These are phyloP conservation scores for Artibeus jamaicensis DNA, from an alignment of 2,797 vertebrate species.

Conservation along the genomic window DNA sequence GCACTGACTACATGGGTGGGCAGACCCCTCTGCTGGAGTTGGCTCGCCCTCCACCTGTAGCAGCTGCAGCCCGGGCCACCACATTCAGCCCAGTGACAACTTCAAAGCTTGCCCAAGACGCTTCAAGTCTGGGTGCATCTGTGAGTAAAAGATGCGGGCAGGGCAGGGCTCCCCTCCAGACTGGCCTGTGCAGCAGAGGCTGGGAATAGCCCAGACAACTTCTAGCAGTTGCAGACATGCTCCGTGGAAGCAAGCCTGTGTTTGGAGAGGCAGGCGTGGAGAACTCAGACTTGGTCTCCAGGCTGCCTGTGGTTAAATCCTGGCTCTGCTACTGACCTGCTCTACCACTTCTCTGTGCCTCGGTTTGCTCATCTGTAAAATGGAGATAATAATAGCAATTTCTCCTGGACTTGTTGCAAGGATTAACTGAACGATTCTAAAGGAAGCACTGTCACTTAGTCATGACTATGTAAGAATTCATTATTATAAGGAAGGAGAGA, in stretches of 20 bases:
- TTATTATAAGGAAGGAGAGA: neutral
- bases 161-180: neutral
- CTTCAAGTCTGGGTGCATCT: neutral
- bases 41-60: neutral
- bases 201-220: neutral
- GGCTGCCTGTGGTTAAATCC: neutral
- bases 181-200: neutral
- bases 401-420: neutral
- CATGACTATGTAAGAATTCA: neutral
- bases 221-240: neutral
- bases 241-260: neutral
- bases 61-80: neutral
- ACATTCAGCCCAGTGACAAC: neutral
- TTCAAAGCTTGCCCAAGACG: neutral
- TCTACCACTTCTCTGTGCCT: neutral
- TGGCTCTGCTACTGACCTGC: neutral
- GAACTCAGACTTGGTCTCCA: neutral
- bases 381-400: neutral
- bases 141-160: neutral
- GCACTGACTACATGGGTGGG: neutral
- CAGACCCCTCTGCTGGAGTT: neutral
- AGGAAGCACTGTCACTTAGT: neutral
- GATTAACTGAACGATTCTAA: neutral
- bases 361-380: neutral
- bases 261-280: neutral